Evolutionary conservation across 2,888 invertebrate species (phyloP), one percentile per base, ranked within the genome.

Genomic region (Pammene fasciana): DNA sequence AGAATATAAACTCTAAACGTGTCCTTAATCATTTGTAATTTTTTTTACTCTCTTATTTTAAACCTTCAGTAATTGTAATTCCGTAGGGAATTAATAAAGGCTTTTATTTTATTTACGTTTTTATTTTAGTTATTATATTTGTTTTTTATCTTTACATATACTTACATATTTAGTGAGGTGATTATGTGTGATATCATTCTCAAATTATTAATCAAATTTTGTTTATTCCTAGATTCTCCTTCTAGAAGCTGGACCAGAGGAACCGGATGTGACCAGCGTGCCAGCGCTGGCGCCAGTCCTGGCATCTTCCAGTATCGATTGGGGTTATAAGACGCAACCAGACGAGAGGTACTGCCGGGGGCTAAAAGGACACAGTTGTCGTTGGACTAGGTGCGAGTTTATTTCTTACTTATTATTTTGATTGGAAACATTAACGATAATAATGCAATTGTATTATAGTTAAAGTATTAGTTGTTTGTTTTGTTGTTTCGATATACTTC

Each of bases 301-400:
- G 0, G 94, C 92, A 67, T 82, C 90, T 5, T 95, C 95, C 26
- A 94, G 92, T 77, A 94, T 96, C 43, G 96, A 96, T 80, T 96
- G 96, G 96, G 91, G 90, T 75, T 96, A 95, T 82, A 86, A 93
- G 61, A 95, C 96, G 0, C 95, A 95, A 78, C 95, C 95, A 0
- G 94, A 95, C 68, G 90, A 94, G 71, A 79, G 93, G 73, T 93
- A 94, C 0, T 95, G 95, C 75, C 85, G 94, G 57, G 94, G 95
- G 0, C 91, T 94, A 74, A 86, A 90, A 48, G 93, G 93, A 1
- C 92, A 93, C 14, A 90, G 93, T 2, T 95, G 95, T 71, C 78
- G 88, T 7, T 95, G 95, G 95, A 77, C 85, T 43, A 90, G 92
- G 92, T 92, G 84, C 72, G 41, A 11, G 34, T 5, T 43, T 43